These are phyloP conservation scores for Cladopsammia gracilis DNA, from an alignment of 64 coral and sea anemone species.

Conservation along the genomic window DNA sequence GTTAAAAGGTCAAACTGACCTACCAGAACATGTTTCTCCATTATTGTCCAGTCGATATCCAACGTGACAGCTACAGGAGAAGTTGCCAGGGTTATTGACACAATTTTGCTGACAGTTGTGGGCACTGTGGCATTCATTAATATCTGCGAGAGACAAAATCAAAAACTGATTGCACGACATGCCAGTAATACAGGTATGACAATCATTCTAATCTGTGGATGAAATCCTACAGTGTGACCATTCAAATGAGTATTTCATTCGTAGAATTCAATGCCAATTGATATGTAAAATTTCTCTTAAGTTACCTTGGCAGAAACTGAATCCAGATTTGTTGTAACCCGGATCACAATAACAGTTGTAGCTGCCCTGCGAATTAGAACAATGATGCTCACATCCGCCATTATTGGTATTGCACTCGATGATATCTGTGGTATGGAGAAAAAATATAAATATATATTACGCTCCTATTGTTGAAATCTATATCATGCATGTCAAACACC, in stretches of 20 bases:
- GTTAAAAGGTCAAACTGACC: not conserved
- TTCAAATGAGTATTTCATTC: too few relatives aligned
- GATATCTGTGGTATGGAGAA: not conserved
- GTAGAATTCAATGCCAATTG: too few relatives aligned
- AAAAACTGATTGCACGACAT: too few relatives aligned
- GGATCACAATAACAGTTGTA: conserved; percentile 41
- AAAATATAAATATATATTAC: too few relatives aligned
- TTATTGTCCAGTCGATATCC: conserved; percentile 33
- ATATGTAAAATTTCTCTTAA: not conserved
- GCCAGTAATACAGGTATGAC: too few relatives aligned
- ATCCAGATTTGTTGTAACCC: conserved; percentile 7
- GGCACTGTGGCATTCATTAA: conserved; percentile 27
- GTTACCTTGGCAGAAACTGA: conserved; percentile 26
- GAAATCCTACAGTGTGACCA: too few relatives aligned
- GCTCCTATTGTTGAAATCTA: too few relatives aligned
- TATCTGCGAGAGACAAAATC: not conserved
- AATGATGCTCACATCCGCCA: conserved; percentile 57
- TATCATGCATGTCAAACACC: too few relatives aligned
- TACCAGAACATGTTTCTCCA: conserved; percentile 43
- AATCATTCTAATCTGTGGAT: too few relatives aligned
- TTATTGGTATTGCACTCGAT: conserved; percentile 57
- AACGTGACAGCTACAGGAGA: conserved; percentile 8
- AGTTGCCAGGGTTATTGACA: conserved; percentile 51
- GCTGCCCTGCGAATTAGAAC: not conserved
- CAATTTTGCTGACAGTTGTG: conserved; percentile 45